These are phyloP conservation scores for Idaea straminata DNA, from an alignment of 2,888 invertebrate genomes.

Conservation along the genomic window DNA sequence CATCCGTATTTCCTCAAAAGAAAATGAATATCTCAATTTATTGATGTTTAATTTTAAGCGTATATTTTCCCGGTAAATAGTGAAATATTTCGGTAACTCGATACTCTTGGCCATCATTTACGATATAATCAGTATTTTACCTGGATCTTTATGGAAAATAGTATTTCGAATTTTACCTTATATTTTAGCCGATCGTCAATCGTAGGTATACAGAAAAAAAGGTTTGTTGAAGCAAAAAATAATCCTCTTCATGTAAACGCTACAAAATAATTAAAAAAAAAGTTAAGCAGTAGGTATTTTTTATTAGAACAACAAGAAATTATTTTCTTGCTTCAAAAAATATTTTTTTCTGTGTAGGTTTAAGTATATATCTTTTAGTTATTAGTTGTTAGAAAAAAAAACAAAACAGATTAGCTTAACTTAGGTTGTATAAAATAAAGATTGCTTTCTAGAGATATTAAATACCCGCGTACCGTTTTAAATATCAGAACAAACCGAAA, in stretches of 20 bases:
- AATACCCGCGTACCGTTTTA: too few relatives aligned
- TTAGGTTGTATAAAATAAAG: too few relatives aligned
- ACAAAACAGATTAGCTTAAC: neutral
- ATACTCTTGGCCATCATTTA: constrained; percentile 37
- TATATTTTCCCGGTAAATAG: constrained; percentile 31
- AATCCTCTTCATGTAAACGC: too few relatives aligned
- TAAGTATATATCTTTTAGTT: constrained; percentile 1
- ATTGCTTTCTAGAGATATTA: too few relatives aligned
- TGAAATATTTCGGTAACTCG: constrained; percentile 37
- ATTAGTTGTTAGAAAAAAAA: neutral
- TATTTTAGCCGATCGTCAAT: too few relatives aligned
- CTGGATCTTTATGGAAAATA: constrained; percentile 34
- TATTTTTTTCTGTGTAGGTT: constrained; percentile 10
- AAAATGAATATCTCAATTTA: neutral
- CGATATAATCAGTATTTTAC: constrained; percentile 33
- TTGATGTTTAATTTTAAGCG: constrained; percentile 4
- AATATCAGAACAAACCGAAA: too few relatives aligned
- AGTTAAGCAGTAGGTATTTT: too few relatives aligned
- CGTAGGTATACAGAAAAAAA: too few relatives aligned
- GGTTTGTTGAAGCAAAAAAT: too few relatives aligned
- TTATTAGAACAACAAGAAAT: too few relatives aligned
- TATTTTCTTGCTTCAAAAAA: too few relatives aligned
- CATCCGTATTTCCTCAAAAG: neutral
- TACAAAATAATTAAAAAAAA: too few relatives aligned
- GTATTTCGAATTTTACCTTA: constrained; percentile 11